Conservation (phyloP, 2,888 invertebrate genomes). For the Sphaerophoria rueppellii region DNA sequence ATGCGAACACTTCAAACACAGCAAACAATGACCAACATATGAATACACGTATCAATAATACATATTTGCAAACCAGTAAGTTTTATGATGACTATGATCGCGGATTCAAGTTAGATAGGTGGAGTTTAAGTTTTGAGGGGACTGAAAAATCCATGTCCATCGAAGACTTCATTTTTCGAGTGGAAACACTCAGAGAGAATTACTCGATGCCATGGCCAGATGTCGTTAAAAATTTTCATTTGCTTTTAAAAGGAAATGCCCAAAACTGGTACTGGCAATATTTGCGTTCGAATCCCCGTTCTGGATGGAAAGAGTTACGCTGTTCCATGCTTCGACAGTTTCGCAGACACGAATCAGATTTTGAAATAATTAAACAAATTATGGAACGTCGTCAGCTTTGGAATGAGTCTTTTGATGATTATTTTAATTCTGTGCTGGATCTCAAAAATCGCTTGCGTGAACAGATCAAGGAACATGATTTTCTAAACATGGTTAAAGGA, state of each 20-base stretch:
- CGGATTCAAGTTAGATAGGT: too few relatives aligned
- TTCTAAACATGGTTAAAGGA: slow-evolving; percentile 15
- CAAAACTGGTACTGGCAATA: slow-evolving; percentile 47
- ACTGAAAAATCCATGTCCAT: slow-evolving; percentile 1
- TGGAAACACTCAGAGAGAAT: slow-evolving; percentile 15
- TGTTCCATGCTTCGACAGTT: slow-evolving; percentile 15
- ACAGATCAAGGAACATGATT: slow-evolving; percentile 5
- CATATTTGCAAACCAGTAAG: too few relatives aligned
- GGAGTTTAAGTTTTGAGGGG: slow-evolving; percentile 5
- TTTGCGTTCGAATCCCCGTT: slow-evolving; percentile 5
- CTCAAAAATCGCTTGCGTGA: slow-evolving; percentile 3
- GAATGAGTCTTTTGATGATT: slow-evolving; percentile 32
- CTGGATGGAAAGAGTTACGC: slow-evolving; percentile 3
- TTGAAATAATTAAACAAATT: slow-evolving; percentile 37
- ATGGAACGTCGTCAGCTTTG: slow-evolving; percentile 21
- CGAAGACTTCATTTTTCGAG: slow-evolving; percentile 30
- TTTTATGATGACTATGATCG: too few relatives aligned
- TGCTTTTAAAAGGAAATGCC: slow-evolving; percentile 22
- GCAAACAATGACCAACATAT: too few relatives aligned
- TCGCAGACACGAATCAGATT: slow-evolving; percentile 11
- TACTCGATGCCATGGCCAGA: slow-evolving; percentile 5
- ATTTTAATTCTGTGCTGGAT: slow-evolving; percentile 11
- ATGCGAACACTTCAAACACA: too few relatives aligned
- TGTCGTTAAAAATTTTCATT: slow-evolving; percentile 22
- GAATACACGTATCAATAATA: too few relatives aligned